These are phyloP conservation scores for Liparis tanakae DNA, from an alignment of 2,797 vertebrate genomes.

Conservation along the genomic window DNA sequence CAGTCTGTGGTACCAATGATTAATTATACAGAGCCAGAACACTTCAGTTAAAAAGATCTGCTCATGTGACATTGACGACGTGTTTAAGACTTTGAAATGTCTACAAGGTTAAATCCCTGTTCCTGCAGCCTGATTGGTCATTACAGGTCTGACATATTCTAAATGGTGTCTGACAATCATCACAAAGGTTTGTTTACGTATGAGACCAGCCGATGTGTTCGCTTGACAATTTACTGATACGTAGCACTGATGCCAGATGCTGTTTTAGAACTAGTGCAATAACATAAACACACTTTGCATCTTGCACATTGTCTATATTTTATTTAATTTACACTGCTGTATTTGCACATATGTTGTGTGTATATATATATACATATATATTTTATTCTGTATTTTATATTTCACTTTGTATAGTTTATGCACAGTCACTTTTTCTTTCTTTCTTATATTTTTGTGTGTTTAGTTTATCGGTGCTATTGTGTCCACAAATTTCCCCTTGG, in stretches of 20 bases:
- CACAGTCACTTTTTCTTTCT: no score
- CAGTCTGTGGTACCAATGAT: conserved; percentile 25
- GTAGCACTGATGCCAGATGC: background rate
- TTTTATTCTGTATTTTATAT: no score
- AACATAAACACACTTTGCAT: no score
- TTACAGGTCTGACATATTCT: background rate
- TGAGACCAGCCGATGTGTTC: background rate
- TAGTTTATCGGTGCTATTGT: no score
- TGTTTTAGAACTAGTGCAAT: no score
- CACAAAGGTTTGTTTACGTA: conserved; percentile 1
- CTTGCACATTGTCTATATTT: no score
- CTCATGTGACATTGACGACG: conserved; percentile 17
- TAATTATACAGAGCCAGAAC: conserved; percentile 51
- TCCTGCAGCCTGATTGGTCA: background rate
- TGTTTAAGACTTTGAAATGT: conserved; percentile 28
- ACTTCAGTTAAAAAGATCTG: conserved; percentile 43
- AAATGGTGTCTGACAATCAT: background rate
- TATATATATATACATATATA: no score
- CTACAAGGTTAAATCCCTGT: conserved; percentile 14
- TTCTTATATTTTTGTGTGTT: no score
- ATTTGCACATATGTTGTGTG: no score
- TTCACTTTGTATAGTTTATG: no score
- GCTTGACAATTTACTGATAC: background rate
- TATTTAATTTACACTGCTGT: no score
- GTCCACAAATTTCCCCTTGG: no score